A percentile compares a stretch with the other conserved stretches of the same genome.
Conservation (phyloP, 2,113 vertebrate genomes). For the Acrocephalus arundinaceus region DNA sequence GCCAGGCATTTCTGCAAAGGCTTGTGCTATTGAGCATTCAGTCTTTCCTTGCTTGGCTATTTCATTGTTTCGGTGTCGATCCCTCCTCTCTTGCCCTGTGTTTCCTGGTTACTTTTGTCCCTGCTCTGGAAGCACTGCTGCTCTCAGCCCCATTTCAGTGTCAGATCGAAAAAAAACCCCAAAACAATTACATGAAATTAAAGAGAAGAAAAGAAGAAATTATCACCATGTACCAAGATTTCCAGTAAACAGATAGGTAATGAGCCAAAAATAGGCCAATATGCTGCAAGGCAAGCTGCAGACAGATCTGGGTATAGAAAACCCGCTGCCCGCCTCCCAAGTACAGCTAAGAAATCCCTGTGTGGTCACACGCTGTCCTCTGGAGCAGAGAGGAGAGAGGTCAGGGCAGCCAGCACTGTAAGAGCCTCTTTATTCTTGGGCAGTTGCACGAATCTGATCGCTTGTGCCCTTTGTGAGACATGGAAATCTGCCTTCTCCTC, state of each 20-base stretch:
- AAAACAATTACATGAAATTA: slow-evolving; percentile 31
- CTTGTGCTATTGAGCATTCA: slow-evolving; percentile 71
- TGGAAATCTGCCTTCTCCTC: slow-evolving; percentile 60
- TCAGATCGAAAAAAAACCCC: background rate
- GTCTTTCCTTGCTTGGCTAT: slow-evolving; percentile 68
- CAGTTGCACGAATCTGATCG: slow-evolving; percentile 65
- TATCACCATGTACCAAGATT: background rate
- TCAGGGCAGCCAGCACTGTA: slow-evolving; percentile 64
- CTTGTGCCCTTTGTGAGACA: slow-evolving; percentile 65
- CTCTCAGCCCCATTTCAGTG: slow-evolving; percentile 51
- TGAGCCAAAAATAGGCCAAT: background rate
- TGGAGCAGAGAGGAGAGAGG: slow-evolving; percentile 60
- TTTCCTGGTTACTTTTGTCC: slow-evolving; percentile 71
- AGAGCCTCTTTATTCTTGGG: slow-evolving; percentile 66
- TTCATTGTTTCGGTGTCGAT: slow-evolving; percentile 67
- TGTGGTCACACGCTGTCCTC: slow-evolving; percentile 68
- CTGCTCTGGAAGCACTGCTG: slow-evolving; percentile 60
- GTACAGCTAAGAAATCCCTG: slow-evolving; percentile 61
- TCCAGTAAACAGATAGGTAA: slow-evolving; percentile 55
- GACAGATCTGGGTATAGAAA: slow-evolving; percentile 25
- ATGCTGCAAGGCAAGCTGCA: slow-evolving; percentile 8
- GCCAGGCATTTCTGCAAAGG: slow-evolving; percentile 67
- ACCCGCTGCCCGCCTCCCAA: background rate
- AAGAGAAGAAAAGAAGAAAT: slow-evolving; percentile 34
- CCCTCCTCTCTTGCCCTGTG: slow-evolving; percentile 69